Evolutionary conservation across 2,888 invertebrate species (phyloP).

Genomic region (Coelopa pilipes): DNA sequence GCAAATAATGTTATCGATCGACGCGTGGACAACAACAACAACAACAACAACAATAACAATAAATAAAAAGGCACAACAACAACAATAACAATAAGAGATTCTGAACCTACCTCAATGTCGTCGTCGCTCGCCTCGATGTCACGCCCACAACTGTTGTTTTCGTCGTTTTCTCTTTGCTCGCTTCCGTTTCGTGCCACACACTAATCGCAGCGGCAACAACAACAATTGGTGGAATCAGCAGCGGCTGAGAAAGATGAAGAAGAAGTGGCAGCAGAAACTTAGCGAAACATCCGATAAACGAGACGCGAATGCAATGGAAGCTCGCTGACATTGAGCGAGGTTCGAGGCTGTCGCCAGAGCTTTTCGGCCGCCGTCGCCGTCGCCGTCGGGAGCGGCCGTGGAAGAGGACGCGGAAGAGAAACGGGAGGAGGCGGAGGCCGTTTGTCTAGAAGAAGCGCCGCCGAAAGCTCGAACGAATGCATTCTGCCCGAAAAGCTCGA

Average conservation of each 20-base stretch:
- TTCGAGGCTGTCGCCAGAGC: constrained; percentile 30
- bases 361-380: constrained; percentile 17
- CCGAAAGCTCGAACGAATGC: background rate
- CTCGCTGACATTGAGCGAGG: constrained; percentile 37
- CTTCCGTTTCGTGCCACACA: background rate
- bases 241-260: constrained; percentile 25
- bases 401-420: background rate
- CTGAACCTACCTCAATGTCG: too few species aligned
- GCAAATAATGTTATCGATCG: too few species aligned
- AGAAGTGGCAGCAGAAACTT: constrained; percentile 24
- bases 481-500: constrained; percentile 18
- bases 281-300: constrained; percentile 38
- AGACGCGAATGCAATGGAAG: constrained; percentile 42
- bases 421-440: background rate
- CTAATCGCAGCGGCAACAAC: background rate
- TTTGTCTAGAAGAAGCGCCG: constrained; percentile 2
- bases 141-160: too few species aligned
- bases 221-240: background rate
- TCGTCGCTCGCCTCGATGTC: too few species aligned
- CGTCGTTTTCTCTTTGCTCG: too few species aligned
- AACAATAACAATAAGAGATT: too few species aligned
- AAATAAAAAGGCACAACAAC: too few species aligned
- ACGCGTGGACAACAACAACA: too few species aligned
- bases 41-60: too few species aligned
- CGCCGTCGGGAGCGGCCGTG: too few species aligned